Evolutionary conservation across 2,888 invertebrate species (phyloP).

Genomic region (Melieria crassipennis): DNA sequence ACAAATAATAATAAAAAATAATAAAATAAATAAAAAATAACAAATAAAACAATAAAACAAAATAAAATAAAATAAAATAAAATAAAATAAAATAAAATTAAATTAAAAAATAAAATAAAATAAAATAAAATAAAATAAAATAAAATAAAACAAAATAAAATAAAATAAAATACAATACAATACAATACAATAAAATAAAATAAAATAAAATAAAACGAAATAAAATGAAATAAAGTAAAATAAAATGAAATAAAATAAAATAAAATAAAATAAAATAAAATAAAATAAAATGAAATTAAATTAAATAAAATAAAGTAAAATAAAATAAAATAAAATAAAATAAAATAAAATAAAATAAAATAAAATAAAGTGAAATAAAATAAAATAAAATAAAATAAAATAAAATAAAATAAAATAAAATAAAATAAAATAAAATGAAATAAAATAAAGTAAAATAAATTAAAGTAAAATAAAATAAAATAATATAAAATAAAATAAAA

Average conservation of each 20-base stretch:
- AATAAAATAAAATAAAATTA: background rate
- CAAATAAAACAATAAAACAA: too few relatives aligned
- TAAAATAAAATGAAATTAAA: background rate
- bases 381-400: background rate
- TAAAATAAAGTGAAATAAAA: background rate
- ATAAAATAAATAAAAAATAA: background rate
- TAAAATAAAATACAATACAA: background rate
- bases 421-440: slow-evolving; percentile 4
- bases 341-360: background rate
- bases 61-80: background rate
- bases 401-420: background rate
- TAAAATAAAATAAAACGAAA: background rate
- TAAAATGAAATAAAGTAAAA: background rate
- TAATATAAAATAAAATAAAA: background rate
- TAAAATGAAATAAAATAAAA: background rate
- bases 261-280: too few relatives aligned
- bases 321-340: slow-evolving; percentile 2
- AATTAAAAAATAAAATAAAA: background rate
- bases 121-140: background rate
- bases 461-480: background rate
- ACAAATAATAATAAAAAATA: background rate
- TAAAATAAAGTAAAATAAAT: background rate
- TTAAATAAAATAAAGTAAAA: background rate
- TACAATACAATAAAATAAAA: background rate
- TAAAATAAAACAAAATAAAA: background rate